These are phyloP conservation scores for Chirona hameri DNA, from an alignment of 2,888 invertebrate genomes.

Conservation along the genomic window DNA sequence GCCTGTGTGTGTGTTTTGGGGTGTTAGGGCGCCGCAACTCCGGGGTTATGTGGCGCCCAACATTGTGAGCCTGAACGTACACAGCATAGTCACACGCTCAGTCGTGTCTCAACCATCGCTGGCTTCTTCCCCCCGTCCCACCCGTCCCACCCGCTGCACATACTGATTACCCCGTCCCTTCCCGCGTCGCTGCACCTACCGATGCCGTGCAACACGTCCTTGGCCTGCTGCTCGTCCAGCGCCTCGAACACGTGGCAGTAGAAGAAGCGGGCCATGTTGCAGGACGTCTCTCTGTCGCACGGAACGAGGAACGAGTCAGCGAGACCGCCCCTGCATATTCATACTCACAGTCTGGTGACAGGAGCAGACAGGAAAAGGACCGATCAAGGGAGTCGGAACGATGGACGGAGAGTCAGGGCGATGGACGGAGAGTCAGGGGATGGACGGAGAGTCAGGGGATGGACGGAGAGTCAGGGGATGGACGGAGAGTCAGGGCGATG, in stretches of 20 bases:
- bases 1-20: neutral
- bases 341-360: too few relatives aligned
- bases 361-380: too few relatives aligned
- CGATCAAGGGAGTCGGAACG: too few relatives aligned
- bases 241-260: constrained; percentile 52
- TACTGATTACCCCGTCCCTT: neutral
- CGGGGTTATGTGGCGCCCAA: too few relatives aligned
- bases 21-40: too few relatives aligned
- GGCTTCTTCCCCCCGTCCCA: neutral
- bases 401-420: too few relatives aligned
- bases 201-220: constrained; percentile 40
- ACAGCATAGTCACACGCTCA: neutral
- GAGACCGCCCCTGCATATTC: too few relatives aligned
- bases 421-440: too few relatives aligned
- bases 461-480: too few relatives aligned
- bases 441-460: too few relatives aligned
- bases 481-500: too few relatives aligned
- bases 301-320: constrained; percentile 36
- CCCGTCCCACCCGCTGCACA: too few relatives aligned
- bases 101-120: neutral
- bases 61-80: neutral
- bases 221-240: constrained; percentile 48
- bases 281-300: constrained; percentile 50
- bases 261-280: constrained; percentile 52
- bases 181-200: neutral